Conservation (phyloP, 2,797 vertebrate genomes). For the Acanthis flammea region DNA sequence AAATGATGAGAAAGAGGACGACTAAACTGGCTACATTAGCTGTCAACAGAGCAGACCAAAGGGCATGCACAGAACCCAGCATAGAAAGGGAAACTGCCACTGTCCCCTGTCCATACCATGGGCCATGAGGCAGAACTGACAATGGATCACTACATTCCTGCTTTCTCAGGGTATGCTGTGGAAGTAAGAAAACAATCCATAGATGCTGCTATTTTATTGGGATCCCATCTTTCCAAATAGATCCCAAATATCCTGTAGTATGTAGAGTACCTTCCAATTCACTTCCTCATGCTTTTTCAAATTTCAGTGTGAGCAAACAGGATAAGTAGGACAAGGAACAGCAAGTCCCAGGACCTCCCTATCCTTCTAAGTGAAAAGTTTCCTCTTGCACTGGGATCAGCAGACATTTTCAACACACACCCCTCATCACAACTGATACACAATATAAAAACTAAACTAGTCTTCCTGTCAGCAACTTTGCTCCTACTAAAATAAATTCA, state of each 20-base stretch:
- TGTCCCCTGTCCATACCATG: fast-evolving
- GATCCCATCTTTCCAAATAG: background rate
- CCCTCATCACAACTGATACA: background rate
- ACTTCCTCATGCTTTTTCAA: background rate
- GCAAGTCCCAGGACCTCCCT: background rate
- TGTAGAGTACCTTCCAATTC: background rate
- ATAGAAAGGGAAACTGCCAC: background rate
- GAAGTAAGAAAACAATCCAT: background rate
- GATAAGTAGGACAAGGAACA: background rate
- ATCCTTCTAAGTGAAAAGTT: background rate
- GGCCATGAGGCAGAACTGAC: background rate
- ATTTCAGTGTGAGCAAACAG: background rate
- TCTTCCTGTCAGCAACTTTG: background rate
- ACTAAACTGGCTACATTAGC: background rate
- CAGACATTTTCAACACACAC: background rate
- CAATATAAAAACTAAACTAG: background rate
- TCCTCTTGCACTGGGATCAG: background rate
- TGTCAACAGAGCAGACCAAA: background rate
- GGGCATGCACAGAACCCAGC: background rate
- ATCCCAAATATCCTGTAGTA: background rate
- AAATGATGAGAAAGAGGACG: background rate
- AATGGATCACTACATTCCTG: background rate
- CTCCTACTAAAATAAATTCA: background rate
- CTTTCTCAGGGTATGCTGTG: background rate
- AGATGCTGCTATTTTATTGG: background rate